Evolutionary conservation across 2,797 vertebrate genomes (phyloP).

Genomic region (Heliangelus exortis): DNA sequence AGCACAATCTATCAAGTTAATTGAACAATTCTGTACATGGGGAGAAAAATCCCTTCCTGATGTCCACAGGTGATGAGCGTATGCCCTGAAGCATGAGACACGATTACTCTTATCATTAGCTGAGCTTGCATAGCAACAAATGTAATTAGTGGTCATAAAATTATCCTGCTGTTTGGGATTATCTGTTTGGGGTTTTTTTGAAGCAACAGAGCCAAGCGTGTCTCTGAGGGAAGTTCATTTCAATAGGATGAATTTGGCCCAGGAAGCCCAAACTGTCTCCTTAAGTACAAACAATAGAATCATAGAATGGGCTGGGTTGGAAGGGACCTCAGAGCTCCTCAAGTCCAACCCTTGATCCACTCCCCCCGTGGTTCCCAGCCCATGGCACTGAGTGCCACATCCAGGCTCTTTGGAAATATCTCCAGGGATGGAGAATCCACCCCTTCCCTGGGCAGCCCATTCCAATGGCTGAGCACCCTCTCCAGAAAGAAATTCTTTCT

Average conservation of each 20-base stretch:
- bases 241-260: conserved; percentile 51
- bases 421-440: too few species aligned
- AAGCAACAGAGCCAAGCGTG: conserved; percentile 63
- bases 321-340: too few species aligned
- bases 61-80: conserved; percentile 74
- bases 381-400: too few species aligned
- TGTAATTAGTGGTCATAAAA: conserved; percentile 76
- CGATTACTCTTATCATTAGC: conserved; percentile 77
- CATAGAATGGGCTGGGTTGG: too few species aligned
- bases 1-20: conserved; percentile 61
- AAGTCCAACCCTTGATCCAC: too few species aligned
- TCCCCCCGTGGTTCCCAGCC: too few species aligned
- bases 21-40: conserved; percentile 47
- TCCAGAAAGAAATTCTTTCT: too few species aligned
- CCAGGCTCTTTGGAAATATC: too few species aligned
- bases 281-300: conserved; percentile 36
- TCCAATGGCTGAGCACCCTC: too few species aligned
- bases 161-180: conserved; percentile 74
- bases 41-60: conserved; percentile 66
- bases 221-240: conserved; percentile 66
- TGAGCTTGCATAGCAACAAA: conserved; percentile 76
- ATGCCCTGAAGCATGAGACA: conserved; percentile 76
- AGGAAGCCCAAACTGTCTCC: conserved; percentile 8
- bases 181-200: conserved; percentile 40
- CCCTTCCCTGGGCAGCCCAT: too few species aligned